Evolutionary conservation across 2,888 invertebrate genomes (phyloP).

Genomic region (Prionchulus punctatus): DNA sequence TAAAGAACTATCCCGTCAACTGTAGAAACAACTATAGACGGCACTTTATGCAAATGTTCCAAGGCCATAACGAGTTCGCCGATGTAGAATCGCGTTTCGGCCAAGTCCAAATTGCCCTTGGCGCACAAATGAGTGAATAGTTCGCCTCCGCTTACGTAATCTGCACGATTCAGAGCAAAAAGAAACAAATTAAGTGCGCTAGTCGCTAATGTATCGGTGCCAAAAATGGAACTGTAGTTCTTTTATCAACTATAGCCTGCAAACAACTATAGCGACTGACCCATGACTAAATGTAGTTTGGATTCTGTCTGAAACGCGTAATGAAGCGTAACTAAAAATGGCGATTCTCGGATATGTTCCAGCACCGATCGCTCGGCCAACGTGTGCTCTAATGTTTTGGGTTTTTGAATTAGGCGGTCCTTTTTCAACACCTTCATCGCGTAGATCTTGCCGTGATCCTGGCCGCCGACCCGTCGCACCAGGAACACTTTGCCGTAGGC

Average conservation of each 20-base stretch:
- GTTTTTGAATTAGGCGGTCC: slow-evolving; percentile 42
- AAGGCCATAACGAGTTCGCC: slow-evolving; percentile 87
- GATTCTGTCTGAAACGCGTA: slow-evolving; percentile 97
- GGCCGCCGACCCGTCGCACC: slow-evolving; percentile 68
- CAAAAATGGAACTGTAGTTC: no score
- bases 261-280: no score
- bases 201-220: no score
- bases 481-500: slow-evolving; percentile 87
- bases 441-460: slow-evolving; percentile 71
- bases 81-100: slow-evolving; percentile 76
- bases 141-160: slow-evolving; percentile 93
- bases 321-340: slow-evolving; percentile 86
- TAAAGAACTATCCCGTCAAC: not conserved
- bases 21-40: not conserved
- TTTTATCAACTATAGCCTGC: no score
- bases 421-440: slow-evolving; percentile 70
- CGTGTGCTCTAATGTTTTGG: slow-evolving; percentile 90
- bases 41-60: slow-evolving; percentile 79
- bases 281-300: slow-evolving; percentile 84
- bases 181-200: no score
- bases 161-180: slow-evolving; percentile 47
- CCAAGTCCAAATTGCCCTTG: slow-evolving; percentile 74
- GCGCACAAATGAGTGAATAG: slow-evolving; percentile 90
- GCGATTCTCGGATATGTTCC: slow-evolving; percentile 79
- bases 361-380: slow-evolving; percentile 89